Evolutionary conservation across 2,113 vertebrate species (phyloP).

Genomic region (Strix uralensis): DNA sequence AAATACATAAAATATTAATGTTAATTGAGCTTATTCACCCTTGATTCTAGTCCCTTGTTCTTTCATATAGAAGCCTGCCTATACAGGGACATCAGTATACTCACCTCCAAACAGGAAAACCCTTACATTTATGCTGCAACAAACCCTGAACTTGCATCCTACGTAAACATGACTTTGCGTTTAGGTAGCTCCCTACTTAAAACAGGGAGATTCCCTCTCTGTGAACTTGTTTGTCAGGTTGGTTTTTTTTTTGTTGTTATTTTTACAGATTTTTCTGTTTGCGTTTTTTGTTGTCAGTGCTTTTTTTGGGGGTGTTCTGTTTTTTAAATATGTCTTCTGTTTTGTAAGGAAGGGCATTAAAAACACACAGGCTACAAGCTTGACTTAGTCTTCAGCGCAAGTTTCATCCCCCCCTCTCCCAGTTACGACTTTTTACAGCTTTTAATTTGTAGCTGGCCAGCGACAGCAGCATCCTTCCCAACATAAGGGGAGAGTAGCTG

Average conservation of each 20-base stretch:
- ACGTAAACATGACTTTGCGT: not conserved
- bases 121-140: not conserved
- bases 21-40: constrained; percentile 50
- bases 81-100: not conserved
- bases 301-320: not conserved
- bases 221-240: not conserved
- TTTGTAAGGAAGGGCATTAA: not conserved
- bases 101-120: accelerated
- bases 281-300: not conserved
- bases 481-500: accelerated
- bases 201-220: not conserved
- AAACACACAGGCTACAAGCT: not conserved
- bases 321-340: not conserved
- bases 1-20: constrained; percentile 62
- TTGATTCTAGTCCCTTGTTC: constrained; percentile 15
- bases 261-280: not conserved
- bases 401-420: not conserved
- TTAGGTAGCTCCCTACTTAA: not conserved
- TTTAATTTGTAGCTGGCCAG: not conserved
- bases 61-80: not conserved
- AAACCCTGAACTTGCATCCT: not conserved
- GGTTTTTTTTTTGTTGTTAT: not conserved
- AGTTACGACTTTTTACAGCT: not conserved
- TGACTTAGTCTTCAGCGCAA: not conserved
- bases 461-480: not conserved